Base-by-base conservation (phyloP, 2,888 invertebrate genomes). In the Adelognathus sp. region DNA sequence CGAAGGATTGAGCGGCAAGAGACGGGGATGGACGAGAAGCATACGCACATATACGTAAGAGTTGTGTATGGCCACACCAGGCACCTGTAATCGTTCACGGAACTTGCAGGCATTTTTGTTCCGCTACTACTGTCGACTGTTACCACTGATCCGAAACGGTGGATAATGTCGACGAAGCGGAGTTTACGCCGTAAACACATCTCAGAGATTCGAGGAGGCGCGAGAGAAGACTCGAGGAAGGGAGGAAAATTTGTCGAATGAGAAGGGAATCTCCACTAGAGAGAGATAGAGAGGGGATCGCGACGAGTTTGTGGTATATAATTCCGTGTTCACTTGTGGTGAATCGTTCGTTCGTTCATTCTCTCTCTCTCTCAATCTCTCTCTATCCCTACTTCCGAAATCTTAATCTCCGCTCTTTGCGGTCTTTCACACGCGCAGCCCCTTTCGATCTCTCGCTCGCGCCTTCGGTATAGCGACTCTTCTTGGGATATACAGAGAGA, bases 41-140 rank as follows among this genome's bases (percentile, higher is more conserved):
- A 46, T n/a, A 46, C 39, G 14, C 39, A 5, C 14, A 14, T 3
- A 14, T 1, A 14, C 3, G 44, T 46, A 74, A 66, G 54, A 33
- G 72, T 61, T 21, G 36, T 33, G 64, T 74, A 41, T 70, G n/a
- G n/a, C n/a, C n/a, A 33, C 63, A 16, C 39, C 21, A 9, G 63
- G 50, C 69, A 74, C 64, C 69, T 69, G 60, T 60, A 66, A 79
- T 74, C 70, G 60, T 70, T 74, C 64, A 58, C 39, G 60, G n/a
- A 66, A 70, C 60, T 73, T 74, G 52, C 60, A 70, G 54, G 27
- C 52, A 70, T 76, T 58, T 67, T 58, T 63, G 24, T 11, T 52
- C 7, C 16, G 14, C 21, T 11, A n/a, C 33, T 39, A n/a, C n/a
- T 50, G 18, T 44, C 69, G 58, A 31, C 41, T 56, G 21, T 58